Base-by-base conservation (phyloP, 2,888 invertebrate species). In the Emesis furor region DNA sequence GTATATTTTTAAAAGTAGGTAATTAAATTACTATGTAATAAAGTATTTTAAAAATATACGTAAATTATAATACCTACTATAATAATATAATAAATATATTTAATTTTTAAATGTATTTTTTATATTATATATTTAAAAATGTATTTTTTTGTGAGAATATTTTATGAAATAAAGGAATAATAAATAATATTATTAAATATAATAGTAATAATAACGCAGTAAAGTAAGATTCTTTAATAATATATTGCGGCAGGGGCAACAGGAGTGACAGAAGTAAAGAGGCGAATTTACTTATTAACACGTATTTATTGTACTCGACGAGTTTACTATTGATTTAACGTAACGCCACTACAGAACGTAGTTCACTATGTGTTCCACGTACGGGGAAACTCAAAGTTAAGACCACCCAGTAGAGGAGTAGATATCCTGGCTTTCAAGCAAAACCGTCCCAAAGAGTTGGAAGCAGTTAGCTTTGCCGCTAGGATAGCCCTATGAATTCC, bases 11-110 rank as follows among this genome's bases (percentile, higher is more conserved):
- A 51, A 12, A 12, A 51, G 51, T 51, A 51, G 51, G 51, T 51
- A 51, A 51, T 51, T 51, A 51, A 51, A 51, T 51, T 51, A 51
- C 51, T 51, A 51, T 51, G 51, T 51, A 51, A 51, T 51, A 51
- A 51, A 51, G 4, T 51, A 51, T 51, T 51, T 51, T 51, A 14
- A 51, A 51, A 51, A 51, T 51, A 51, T 51, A n/a, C n/a, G 14
- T 51, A n/a, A 51, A 51, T 51, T 51, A 51, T n/a, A 51, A 51
- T 51, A 51, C 51, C 51, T 51, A 51, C 51, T 51, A 46, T 46
- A 46, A 5, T 4, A 51, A 51, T 51, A 51, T 51, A 51, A 51
- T 51, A 51, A 51, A 51, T 51, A 51, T n/a, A 51, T 51, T 51
- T 51, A 51, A 51, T 51, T 51, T 51, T 51, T 51, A 51, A 51